Percentiles rank a stretch among this genome's conserved stretches.
Evolutionary conservation across 2,113 vertebrate genomes (phyloP).

Genomic region (Ia io): DNA sequence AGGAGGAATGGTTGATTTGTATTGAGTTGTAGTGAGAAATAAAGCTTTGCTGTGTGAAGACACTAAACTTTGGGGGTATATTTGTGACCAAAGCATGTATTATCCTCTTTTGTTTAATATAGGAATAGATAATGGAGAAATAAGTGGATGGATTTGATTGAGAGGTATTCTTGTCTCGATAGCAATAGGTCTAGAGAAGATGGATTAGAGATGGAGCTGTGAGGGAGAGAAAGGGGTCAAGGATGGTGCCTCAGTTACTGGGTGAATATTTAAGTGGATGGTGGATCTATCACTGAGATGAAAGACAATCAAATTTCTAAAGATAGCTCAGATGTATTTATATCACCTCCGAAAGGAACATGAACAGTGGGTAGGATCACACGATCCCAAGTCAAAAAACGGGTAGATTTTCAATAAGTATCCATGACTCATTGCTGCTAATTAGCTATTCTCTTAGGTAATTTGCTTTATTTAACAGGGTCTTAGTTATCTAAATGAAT

Average conservation of each 20-base stretch:
- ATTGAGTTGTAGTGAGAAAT: neutral
- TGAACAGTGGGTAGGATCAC: neutral
- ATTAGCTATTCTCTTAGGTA: neutral
- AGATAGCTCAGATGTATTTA: neutral
- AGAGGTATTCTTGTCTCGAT: neutral
- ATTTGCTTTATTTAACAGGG: neutral
- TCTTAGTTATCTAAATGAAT: neutral
- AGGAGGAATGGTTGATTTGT: neutral
- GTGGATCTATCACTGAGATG: neutral
- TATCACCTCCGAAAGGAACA: neutral
- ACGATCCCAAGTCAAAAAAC: neutral
- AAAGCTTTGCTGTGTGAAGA: neutral
- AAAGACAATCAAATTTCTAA: neutral
- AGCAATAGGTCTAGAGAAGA: neutral
- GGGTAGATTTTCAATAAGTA: neutral
- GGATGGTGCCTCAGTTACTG: neutral
- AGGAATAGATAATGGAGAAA: neutral
- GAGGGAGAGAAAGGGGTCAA: neutral
- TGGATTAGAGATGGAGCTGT: neutral
- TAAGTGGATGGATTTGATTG: neutral
- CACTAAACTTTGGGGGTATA: neutral
- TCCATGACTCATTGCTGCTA: neutral
- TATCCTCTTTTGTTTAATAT: neutral
- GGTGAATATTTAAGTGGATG: neutral
- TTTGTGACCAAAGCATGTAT: neutral